Percentiles rank a stretch among this genome's conserved stretches.
Evolutionary conservation across 2,888 invertebrate genomes (phyloP).

Genomic region (Antheraea yamamai): DNA sequence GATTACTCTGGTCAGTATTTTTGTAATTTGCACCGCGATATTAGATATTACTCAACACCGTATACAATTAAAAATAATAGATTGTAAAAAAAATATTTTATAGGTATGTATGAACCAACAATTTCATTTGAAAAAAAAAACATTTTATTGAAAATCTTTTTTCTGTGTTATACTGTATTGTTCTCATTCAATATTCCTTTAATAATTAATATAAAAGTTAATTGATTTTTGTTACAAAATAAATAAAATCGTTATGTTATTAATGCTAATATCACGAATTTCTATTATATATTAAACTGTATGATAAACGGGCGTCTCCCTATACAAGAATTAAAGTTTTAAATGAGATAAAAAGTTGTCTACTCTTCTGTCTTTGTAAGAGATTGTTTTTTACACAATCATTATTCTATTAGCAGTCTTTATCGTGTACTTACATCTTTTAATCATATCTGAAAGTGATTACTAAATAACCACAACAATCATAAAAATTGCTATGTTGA

Average conservation of each 20-base stretch:
- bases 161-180: too few species aligned
- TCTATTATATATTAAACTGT: too few species aligned
- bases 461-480: conserved; percentile 20
- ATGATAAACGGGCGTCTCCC: neutral
- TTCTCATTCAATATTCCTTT: too few species aligned
- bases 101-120: neutral
- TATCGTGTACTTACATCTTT: neutral
- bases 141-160: too few species aligned
- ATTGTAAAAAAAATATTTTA: neutral
- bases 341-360: neutral
- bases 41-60: neutral
- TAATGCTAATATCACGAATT: too few species aligned
- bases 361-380: neutral
- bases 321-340: neutral
- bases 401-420: neutral
- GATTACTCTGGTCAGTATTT: neutral
- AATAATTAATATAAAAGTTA: too few species aligned
- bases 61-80: neutral
- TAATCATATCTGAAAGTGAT: neutral
- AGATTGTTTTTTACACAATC: neutral
- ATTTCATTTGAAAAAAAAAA: neutral
- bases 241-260: too few species aligned
- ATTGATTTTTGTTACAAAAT: too few species aligned
- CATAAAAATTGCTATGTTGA: conserved; percentile 18
- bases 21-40: neutral